Conservation (phyloP, 2,113 vertebrate species). For the Chaetorhynchus papuensis region DNA sequence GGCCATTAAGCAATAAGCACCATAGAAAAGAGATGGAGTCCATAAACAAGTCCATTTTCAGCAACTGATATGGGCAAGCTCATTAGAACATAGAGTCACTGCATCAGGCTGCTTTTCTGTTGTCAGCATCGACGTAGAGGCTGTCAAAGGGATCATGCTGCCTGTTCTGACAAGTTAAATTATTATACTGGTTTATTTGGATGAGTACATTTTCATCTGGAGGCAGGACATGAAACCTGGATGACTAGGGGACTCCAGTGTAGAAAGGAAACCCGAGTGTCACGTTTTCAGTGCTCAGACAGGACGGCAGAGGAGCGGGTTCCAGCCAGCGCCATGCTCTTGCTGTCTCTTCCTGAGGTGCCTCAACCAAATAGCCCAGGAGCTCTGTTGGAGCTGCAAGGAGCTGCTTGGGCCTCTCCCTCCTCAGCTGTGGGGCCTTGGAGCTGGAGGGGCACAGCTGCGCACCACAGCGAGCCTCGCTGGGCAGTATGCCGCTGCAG, state of each 20-base stretch:
- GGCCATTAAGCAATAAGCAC: background rate
- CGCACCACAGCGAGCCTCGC: background rate
- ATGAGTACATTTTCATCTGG: background rate
- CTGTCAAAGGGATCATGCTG: background rate
- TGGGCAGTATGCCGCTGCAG: background rate
- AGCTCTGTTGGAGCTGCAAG: background rate
- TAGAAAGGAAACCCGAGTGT: accelerated
- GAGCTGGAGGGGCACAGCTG: no score
- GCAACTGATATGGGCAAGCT: background rate
- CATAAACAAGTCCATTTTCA: background rate
- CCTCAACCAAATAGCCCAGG: background rate
- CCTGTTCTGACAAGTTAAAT: background rate
- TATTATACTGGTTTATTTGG: background rate
- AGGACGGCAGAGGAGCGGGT: accelerated
- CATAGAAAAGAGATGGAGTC: background rate
- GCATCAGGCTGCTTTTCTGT: background rate
- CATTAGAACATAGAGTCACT: accelerated
- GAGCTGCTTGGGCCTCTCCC: no score
- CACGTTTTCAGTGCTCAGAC: accelerated
- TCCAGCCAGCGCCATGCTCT: background rate
- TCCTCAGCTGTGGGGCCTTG: background rate
- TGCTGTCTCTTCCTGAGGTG: accelerated
- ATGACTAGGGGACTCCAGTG: no score
- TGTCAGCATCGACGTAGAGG: accelerated
- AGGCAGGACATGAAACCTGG: background rate